Evolutionary conservation across 2,888 invertebrate genomes (phyloP), one percentile per base, ranked within the genome.

Genomic region (Ichneumon xanthorius): DNA sequence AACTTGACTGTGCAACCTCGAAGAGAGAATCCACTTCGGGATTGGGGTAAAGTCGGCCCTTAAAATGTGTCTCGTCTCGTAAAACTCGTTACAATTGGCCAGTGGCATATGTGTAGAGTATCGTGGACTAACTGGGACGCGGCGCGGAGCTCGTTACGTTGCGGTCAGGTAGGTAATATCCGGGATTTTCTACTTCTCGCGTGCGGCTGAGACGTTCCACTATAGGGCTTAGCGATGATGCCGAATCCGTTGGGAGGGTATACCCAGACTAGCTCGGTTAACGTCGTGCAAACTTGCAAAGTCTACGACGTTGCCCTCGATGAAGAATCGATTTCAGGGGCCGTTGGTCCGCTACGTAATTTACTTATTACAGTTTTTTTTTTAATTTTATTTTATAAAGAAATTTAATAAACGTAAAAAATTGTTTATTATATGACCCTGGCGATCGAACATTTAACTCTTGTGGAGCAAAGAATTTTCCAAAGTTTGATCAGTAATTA

Each of bases 161-260:
- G 85, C 85, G 82, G 82, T 82, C 73, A 61, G 82, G 80, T 72
- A 48, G 80, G 82, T 77, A 85, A 82, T 85, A 85, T 85, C 85
- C 85, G 85, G 82, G 80, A 77, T 85, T 85, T 85, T 82, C 73
- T 82, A 77, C 82, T 77, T 82, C 80, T 85, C 82, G 85, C 85
- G 85, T 82, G 85, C 72, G 19, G 68, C 82, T 33, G 45, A 82
- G 68, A 78, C 80, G 61, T 79, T 82, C 55, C 22, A 58, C 58
- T 26, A 11, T 58, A 14, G 26, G 58, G 26, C 14, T 26, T 14
- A 26, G 58, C 14, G 58, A 58, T 58, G 58, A 26, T 26, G 14
- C 7, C 11, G 14, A 26, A 26, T 22, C 11, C 22, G 22, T 14
- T 26, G 11, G 22, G 58, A 58, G 4, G 1, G 58, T 26, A 26